Conservation (phyloP, 2,113 vertebrate genomes). For the Bothrops jararaca region DNA sequence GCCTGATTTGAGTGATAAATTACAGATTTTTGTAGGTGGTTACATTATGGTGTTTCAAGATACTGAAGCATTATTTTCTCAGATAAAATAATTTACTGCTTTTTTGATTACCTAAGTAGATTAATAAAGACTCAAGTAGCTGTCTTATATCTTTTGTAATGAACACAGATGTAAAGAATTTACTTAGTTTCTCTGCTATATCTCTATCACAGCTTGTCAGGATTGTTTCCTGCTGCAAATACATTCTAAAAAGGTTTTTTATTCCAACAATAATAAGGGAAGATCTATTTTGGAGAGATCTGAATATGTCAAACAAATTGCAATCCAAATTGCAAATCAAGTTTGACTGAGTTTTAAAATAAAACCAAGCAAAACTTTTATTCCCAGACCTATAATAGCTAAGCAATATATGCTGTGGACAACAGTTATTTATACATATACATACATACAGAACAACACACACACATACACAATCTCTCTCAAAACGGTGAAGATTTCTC, state of each 20-base stretch:
- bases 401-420: background rate
- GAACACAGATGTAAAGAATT: background rate
- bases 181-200: background rate
- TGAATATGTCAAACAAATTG: background rate
- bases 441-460: too few relatives aligned
- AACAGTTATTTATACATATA: background rate
- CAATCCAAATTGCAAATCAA: background rate
- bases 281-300: background rate
- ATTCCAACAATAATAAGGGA: background rate
- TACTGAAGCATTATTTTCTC: background rate
- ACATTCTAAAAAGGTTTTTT: background rate
- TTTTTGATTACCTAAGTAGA: background rate
- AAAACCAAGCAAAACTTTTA: background rate
- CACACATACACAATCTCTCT: too few relatives aligned
- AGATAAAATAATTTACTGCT: background rate
- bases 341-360: background rate
- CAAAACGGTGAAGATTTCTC: too few relatives aligned
- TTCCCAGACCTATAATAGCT: background rate
- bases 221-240: background rate
- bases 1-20: background rate
- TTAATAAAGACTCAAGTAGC: background rate
- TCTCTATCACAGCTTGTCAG: background rate
- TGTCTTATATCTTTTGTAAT: background rate
- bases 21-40: background rate
- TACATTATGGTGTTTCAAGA: background rate